These are phyloP conservation scores for Thalassarche chlororhynchos DNA, from an alignment of 2,113 vertebrate species.

Conservation along the genomic window DNA sequence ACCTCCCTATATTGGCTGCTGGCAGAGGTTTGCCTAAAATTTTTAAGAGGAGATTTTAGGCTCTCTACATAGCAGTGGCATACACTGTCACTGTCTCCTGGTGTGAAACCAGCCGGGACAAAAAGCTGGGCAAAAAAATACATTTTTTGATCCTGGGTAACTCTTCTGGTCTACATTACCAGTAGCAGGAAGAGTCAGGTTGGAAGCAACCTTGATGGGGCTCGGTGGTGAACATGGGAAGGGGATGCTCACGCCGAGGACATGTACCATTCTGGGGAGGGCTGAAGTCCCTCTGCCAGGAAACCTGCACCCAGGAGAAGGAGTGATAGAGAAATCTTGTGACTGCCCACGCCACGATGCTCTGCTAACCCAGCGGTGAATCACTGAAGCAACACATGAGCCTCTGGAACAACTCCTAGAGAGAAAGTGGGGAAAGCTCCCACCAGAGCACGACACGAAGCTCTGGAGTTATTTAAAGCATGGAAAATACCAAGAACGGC, in stretches of 20 bases:
- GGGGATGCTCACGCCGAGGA: neutral
- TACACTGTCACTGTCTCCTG: neutral
- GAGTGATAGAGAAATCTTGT: neutral
- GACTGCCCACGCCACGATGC: rapidly evolving
- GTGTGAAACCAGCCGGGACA: neutral
- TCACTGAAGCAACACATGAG: neutral
- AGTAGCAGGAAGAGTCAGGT: neutral
- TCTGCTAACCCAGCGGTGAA: neutral
- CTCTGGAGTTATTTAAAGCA: conserved; percentile 28
- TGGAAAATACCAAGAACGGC: neutral
- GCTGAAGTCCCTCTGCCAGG: neutral
- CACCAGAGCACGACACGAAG: neutral
- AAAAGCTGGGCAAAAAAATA: neutral
- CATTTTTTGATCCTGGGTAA: neutral
- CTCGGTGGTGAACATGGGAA: rapidly evolving
- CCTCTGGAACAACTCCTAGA: neutral
- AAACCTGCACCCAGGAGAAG: neutral
- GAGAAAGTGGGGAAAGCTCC: neutral
- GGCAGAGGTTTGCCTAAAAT: neutral
- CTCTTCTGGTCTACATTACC: neutral
- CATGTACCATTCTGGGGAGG: neutral
- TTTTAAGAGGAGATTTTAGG: neutral
- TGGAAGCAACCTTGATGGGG: neutral
- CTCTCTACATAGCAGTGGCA: neutral
- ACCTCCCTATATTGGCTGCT: neutral